These are phyloP conservation scores for Desmophyllum pertusum DNA, from an alignment of 92 coral and sea anemone genomes.

Conservation along the genomic window DNA sequence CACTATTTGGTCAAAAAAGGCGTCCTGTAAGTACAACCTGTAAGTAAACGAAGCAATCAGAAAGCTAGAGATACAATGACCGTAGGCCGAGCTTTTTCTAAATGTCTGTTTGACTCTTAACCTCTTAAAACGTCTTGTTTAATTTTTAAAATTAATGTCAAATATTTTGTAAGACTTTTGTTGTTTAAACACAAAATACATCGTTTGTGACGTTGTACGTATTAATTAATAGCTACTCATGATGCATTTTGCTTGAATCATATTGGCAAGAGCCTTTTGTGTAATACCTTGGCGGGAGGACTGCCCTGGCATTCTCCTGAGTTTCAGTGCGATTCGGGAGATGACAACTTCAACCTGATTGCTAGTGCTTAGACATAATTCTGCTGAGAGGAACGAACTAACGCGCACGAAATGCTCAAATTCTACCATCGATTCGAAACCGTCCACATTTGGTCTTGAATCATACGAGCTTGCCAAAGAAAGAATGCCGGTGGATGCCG, in stretches of 20 bases:
- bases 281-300: constrained; percentile 28
- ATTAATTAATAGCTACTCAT: neutral
- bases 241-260: neutral
- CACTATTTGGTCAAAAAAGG: neutral
- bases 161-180: too few species aligned
- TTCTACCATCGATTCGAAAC: constrained; percentile 28
- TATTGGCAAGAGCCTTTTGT: constrained; percentile 11
- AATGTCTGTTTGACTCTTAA: too few species aligned
- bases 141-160: too few species aligned
- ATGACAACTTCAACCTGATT: constrained; percentile 75
- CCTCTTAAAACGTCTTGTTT: too few species aligned
- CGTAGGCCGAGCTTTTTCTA: too few species aligned
- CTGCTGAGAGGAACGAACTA: constrained; percentile 66
- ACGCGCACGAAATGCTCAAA: constrained; percentile 58
- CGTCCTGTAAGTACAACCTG: neutral
- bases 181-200: too few species aligned
- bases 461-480: constrained; percentile 82
- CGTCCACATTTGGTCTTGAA: constrained; percentile 64
- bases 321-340: constrained; percentile 88
- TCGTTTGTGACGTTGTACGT: too few species aligned
- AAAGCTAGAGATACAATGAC: too few species aligned
- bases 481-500: constrained; percentile 72
- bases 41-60: neutral
- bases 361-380: constrained; percentile 85
- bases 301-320: constrained; percentile 71